phyloP scores from a whole-genome alignment of 2,797 vertebrate species.

The Spinus olivaceus region DNA sequence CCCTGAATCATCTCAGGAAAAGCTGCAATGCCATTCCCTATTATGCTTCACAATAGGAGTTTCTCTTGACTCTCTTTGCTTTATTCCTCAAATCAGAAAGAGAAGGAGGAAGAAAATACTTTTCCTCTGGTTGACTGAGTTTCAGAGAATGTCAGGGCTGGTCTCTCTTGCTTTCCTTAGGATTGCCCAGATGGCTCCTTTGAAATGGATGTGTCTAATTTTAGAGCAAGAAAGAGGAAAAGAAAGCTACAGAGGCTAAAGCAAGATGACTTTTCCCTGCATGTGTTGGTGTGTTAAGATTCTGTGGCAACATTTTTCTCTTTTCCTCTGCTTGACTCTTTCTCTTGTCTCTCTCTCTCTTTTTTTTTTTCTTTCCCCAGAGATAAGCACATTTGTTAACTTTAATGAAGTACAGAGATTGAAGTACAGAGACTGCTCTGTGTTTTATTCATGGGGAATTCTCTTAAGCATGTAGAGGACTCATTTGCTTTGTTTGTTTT shows the following conservation, averaged over 20 bases:
- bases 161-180: slow-evolving; percentile 19
- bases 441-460: not conserved
- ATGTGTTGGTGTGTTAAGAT: not conserved
- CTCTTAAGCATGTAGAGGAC: not conserved
- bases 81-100: slow-evolving; percentile 15
- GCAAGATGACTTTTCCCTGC: slow-evolving; percentile 31
- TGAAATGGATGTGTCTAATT: slow-evolving; percentile 50
- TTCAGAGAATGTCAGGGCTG: slow-evolving; percentile 2
- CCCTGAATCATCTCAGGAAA: not conserved
- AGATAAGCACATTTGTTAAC: not conserved
- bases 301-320: not conserved
- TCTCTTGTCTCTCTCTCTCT: not conserved
- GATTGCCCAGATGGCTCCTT: slow-evolving; percentile 33
- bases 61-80: not conserved
- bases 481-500: not conserved
- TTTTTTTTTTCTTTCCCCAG: not conserved
- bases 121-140: not conserved
- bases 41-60: not conserved
- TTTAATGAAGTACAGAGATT: not conserved
- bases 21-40: not conserved
- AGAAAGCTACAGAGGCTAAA: not conserved
- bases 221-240: slow-evolving; percentile 15
- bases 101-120: not conserved
- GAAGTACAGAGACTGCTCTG: not conserved
- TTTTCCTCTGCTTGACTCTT: not conserved